Conservation (phyloP, 2,888 invertebrate species). For the Spisula solida region DNA sequence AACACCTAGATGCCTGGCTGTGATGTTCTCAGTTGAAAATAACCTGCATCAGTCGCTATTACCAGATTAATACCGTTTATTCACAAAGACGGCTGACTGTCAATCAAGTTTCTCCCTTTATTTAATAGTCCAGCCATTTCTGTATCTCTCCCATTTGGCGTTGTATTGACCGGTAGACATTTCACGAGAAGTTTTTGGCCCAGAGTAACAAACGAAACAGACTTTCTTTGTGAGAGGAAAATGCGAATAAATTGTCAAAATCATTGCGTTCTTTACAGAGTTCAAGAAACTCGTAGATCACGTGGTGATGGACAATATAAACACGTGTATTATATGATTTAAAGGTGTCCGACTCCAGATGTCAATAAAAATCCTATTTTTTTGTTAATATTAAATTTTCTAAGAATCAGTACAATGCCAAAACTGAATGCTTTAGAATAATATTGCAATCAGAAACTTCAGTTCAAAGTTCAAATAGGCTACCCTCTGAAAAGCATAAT, state of each 20-base stretch:
- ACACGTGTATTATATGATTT: too few species aligned
- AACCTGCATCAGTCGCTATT: not conserved
- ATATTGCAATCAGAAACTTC: too few species aligned
- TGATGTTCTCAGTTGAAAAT: not conserved
- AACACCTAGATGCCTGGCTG: not conserved
- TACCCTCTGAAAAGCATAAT: too few species aligned
- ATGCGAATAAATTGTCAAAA: not conserved
- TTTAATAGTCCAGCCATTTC: slow-evolving; percentile 12
- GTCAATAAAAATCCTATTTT: too few species aligned
- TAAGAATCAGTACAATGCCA: too few species aligned
- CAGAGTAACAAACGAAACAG: not conserved
- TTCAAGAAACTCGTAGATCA: not conserved
- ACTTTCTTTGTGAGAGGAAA: not conserved
- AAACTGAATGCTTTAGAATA: too few species aligned
- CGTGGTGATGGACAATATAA: too few species aligned
- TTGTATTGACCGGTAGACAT: not conserved
- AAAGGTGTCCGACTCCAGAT: too few species aligned
- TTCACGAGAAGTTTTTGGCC: slow-evolving; percentile 22
- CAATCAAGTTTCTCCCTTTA: not conserved
- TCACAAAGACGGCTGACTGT: slow-evolving; percentile 14
- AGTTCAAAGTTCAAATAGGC: too few species aligned
- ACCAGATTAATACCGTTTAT: slow-evolving; percentile 15
- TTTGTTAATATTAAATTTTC: too few species aligned
- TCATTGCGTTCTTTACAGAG: not conserved
- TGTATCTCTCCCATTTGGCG: not conserved